phyloP scores from a whole-genome alignment of 92 coral and sea anemone genomes.

The Parazoanthus darwini region DNA sequence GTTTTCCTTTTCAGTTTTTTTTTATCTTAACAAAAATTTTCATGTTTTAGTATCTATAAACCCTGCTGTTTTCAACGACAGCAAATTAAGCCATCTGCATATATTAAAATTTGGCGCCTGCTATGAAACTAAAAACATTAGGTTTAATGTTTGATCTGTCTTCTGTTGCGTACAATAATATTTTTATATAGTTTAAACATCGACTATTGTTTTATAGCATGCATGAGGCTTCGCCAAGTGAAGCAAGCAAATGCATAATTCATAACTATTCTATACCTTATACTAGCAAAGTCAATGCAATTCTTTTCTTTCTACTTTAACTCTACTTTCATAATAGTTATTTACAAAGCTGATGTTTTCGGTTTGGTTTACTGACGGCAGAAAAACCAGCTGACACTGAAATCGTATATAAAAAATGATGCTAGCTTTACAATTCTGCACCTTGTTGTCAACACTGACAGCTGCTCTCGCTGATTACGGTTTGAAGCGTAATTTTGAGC shows the following conservation, averaged over 20 bases:
- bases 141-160: too few species aligned
- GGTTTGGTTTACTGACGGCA: neutral
- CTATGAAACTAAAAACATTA: too few species aligned
- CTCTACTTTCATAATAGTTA: too few species aligned
- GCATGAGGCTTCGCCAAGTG: neutral
- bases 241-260: neutral
- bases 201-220: neutral
- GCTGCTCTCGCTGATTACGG: neutral
- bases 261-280: neutral
- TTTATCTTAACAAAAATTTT: too few species aligned
- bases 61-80: too few species aligned
- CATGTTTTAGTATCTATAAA: too few species aligned
- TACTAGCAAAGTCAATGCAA: neutral
- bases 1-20: too few species aligned
- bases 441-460: neutral
- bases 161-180: too few species aligned
- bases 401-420: neutral
- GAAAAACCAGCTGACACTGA: neutral
- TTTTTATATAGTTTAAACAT: too few species aligned
- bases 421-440: neutral
- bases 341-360: neutral
- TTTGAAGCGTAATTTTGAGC: neutral
- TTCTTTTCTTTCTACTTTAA: neutral
- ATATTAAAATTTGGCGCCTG: too few species aligned
- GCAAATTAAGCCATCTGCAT: too few species aligned